Evolutionary conservation across 1,140 invertebrate genomes (phyloP), one percentile per base, ranked within the genome.

Genomic region (Ooceraea biroi): DNA sequence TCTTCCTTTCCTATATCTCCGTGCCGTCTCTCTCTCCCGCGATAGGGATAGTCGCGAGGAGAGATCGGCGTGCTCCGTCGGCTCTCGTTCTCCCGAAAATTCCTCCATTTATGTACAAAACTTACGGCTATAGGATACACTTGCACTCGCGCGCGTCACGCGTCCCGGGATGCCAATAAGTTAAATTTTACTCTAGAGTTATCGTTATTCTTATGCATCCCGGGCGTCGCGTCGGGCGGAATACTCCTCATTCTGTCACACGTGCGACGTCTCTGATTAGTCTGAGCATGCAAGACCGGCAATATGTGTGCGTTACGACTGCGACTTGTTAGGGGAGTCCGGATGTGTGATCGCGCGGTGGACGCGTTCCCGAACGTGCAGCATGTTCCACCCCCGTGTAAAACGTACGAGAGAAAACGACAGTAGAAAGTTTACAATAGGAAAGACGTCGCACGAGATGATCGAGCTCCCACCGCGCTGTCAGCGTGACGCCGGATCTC

Each of bases 21-120:
- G 11, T 66, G 30, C 83, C 66, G n/a, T 61, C 11, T 71, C 19
- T 50, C 71, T 48, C 48, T 52, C 44, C 25, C 61, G 61, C 63
- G 36, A n/a, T 4, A 7, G 5, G 57, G 12, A 27, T 30, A 27
- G 69, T 77, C 85, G 30, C 86, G 48, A 66, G 58, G 72, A 83
- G 65, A 78, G 78, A 87, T 57, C 57, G 71, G 60, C 5, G 58
- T 76, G 86, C 55, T 50, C 58, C 52, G 27, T 69, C 61, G 58
- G 46, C 22, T 41, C 82, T 69, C 82, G 84, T 86, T 55, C 66
- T 78, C 30, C 74, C 80, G 87, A 88, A 84, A 76, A 80, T 88
- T 90, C 88, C 85, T 17, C 8, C 36, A 36, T 90, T 86, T 94
- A 94, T 94, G 90, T 94, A 94, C 93, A 94, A 92, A 91, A 89